phyloP scores from a whole-genome alignment of 2,797 vertebrate species.

The Anisognathus igniventris region DNA sequence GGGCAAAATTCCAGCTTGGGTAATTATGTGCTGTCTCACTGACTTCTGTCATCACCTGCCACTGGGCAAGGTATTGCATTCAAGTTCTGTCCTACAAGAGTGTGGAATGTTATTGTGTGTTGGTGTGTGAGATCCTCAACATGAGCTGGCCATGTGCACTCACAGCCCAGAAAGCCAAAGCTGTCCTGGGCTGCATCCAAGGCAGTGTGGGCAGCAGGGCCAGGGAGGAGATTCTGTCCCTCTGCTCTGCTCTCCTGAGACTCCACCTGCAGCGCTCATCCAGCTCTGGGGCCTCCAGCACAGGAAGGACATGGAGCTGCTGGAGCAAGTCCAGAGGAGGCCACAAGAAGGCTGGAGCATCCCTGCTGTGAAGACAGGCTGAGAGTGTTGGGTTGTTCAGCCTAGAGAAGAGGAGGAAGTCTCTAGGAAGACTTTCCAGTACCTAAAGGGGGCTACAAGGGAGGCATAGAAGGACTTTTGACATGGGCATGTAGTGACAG shows the following conservation, averaged over 20 bases:
- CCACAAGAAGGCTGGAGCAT: neutral
- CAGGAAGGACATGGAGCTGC: neutral
- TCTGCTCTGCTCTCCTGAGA: neutral
- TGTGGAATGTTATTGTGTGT: neutral
- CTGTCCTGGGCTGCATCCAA: neutral
- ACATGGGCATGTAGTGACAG: neutral
- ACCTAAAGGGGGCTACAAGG: neutral
- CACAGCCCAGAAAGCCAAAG: neutral
- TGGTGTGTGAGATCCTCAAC: neutral
- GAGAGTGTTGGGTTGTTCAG: neutral
- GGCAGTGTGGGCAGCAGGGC: neutral
- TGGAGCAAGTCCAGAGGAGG: neutral
- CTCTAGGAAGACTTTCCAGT: neutral
- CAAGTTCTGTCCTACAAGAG: neutral
- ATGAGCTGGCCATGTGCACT: neutral
- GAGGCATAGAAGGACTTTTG: neutral
- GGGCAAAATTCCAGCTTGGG: conserved; percentile 16
- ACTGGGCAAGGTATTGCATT: neutral
- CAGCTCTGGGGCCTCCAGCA: neutral
- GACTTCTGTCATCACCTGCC: neutral
- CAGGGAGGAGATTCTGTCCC: neutral
- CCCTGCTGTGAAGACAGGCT: neutral
- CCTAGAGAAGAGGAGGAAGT: neutral
- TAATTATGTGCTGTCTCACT: neutral
- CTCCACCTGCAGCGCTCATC: neutral